Conservation (phyloP, 1,140 invertebrate species). For the Phocides pigmalion region DNA sequence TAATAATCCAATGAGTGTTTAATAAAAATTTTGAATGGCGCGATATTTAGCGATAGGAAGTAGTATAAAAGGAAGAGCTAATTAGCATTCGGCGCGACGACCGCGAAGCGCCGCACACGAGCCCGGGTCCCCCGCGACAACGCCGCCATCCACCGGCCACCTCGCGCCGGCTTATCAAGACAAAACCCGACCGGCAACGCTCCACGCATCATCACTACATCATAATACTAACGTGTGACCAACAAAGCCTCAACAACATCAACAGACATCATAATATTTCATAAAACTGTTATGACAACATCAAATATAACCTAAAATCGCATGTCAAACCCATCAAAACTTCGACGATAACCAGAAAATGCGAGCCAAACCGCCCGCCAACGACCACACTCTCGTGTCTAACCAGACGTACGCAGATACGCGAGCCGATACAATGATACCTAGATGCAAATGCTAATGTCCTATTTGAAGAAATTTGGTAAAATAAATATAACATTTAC, state of each 20-base stretch:
- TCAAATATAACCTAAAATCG: slow-evolving; percentile 82
- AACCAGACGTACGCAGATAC: slow-evolving; percentile 71
- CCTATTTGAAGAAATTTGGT: slow-evolving; percentile 82
- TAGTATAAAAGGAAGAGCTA: slow-evolving; percentile 75
- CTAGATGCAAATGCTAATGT: slow-evolving; percentile 82
- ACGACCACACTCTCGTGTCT: slow-evolving; percentile 48
- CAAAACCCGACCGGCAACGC: slow-evolving; percentile 22
- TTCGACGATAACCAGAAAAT: slow-evolving; percentile 51
- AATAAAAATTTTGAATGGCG: slow-evolving; percentile 50
- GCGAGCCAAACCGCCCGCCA: slow-evolving; percentile 38
- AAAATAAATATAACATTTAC: slow-evolving; percentile 70
- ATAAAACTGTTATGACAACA: slow-evolving; percentile 81
- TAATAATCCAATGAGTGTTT: slow-evolving; percentile 33
- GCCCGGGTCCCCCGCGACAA: slow-evolving; percentile 53
- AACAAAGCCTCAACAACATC: slow-evolving; percentile 25
- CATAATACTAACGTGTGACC: not conserved
- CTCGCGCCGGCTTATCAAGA: slow-evolving; percentile 40
- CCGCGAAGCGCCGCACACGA: slow-evolving; percentile 64
- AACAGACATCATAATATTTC: slow-evolving; percentile 44
- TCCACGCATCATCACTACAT: not conserved
- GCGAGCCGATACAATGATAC: slow-evolving; percentile 80
- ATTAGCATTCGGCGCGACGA: slow-evolving; percentile 76
- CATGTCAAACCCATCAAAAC: slow-evolving; percentile 67
- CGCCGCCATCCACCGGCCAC: slow-evolving; percentile 43
- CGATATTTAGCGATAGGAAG: slow-evolving; percentile 68